Evolutionary conservation across 2,797 vertebrate genomes (phyloP), one percentile per base, ranked within the genome.

Genomic region (Vespertilio murinus): DNA sequence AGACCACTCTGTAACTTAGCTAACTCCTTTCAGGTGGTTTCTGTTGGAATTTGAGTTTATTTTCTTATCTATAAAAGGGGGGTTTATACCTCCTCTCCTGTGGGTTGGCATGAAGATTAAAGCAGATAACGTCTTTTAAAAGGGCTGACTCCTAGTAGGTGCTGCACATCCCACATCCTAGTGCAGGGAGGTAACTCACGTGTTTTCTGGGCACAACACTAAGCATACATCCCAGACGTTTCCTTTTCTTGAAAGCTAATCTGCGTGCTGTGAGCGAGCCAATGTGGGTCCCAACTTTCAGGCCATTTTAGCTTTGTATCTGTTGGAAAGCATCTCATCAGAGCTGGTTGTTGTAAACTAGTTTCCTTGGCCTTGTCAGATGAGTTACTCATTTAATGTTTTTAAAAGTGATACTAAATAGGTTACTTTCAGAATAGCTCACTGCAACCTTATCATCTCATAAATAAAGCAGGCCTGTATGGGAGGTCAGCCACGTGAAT

Each of bases 381-480:
- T 83, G 80, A 84, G 33, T 52, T 71, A 90, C 42, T 75, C 33
- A 28, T 89, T 70, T 81, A 42, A 69, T 56, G n/a, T 94, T 80
- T 88, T 52, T 54, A 79, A 95, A 94, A 93, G 75, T 86, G 65
- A 83, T 69, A 61, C 74, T 75, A 92, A 89, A 38, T 85, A 85
- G 47, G 40, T 95, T 80, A 92, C 61, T 94, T 95, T 91, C 65
- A 94, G 83, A 96, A 93, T 23, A 65, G 47, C 71, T 85, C 80
- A 49, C 82, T 59, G 82, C 49, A 88, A 38, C 40, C 13, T 45
- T 95, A 87, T 82, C 67, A 38, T 96, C 94, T 96, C 90, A 93
- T 93, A 80, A 96, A 96, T 96, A 87, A 97, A 96, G 77, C 77
- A 93, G 49, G 10, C 33, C 78, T 59, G 11, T 10, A n/a, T 3